Conservation (phyloP, 2,797 vertebrate genomes). For the Rhinoraja longicauda region DNA sequence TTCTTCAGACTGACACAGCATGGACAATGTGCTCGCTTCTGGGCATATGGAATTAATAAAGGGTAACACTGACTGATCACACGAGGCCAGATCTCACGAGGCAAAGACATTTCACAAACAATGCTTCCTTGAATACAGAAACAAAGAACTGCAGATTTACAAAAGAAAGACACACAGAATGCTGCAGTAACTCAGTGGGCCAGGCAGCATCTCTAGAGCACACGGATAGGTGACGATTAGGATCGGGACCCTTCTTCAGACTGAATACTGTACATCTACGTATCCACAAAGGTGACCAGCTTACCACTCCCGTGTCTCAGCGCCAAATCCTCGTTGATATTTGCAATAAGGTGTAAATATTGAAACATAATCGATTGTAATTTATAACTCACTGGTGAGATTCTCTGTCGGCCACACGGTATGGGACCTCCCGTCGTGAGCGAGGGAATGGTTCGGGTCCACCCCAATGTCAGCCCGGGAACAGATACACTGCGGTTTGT, state of each 20-base stretch:
- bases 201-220: no score
- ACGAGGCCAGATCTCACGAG: not conserved
- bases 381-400: not conserved
- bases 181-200: no score
- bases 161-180: no score
- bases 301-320: no score
- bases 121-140: not conserved
- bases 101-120: not conserved
- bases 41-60: not conserved
- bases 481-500: not conserved
- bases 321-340: not conserved
- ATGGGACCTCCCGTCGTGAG: not conserved
- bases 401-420: not conserved
- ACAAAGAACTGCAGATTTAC: no score
- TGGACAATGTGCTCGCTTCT: not conserved
- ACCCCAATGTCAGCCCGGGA: not conserved
- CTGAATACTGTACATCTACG: no score
- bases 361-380: no score
- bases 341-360: not conserved
- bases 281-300: no score
- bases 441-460: not conserved
- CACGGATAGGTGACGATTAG: no score
- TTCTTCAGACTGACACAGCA: no score
- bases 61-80: no score
- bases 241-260: no score